Evolutionary conservation across 2,888 invertebrate species (phyloP).

Genomic region (Lypha dubia): DNA sequence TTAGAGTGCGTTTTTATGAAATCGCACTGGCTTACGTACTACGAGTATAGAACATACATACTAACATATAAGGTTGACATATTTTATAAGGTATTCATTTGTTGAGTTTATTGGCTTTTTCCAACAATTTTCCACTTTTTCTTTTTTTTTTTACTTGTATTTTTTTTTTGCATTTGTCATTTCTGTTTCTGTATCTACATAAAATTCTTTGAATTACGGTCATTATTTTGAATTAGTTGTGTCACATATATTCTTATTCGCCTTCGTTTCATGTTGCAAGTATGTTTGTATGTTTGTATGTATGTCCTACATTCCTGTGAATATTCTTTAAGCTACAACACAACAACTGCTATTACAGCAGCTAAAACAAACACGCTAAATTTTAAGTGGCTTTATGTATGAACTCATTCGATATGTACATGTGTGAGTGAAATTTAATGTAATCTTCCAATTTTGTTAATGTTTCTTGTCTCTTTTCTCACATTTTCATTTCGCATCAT

Average conservation of each 20-base stretch:
- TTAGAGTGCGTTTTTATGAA: slow-evolving; percentile 63
- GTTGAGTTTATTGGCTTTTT: slow-evolving; percentile 62
- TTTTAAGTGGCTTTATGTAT: slow-evolving; percentile 25
- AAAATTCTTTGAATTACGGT: slow-evolving; percentile 71
- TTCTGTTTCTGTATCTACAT: slow-evolving; percentile 62
- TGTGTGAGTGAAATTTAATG: slow-evolving; percentile 54
- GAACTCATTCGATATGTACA: slow-evolving; percentile 41
- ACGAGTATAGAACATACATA: no score
- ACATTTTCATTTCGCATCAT: neutral
- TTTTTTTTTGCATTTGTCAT: slow-evolving; percentile 51
- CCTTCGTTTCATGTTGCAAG: slow-evolving; percentile 6
- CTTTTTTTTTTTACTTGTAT: neutral
- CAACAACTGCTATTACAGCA: slow-evolving; percentile 3
- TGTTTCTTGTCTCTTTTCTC: neutral
- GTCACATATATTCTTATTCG: slow-evolving; percentile 40
- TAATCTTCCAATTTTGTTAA: slow-evolving; percentile 36
- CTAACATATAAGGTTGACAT: slow-evolving; percentile 55
- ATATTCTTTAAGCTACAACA: neutral
- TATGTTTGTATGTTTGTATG: neutral
- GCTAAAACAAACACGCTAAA: slow-evolving; percentile 34
- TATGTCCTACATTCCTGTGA: neutral
- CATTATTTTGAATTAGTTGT: slow-evolving; percentile 71
- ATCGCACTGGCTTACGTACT: slow-evolving; percentile 10
- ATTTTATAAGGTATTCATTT: slow-evolving; percentile 67
- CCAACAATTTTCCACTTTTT: slow-evolving; percentile 32